A percentile compares a stretch with the other conserved stretches of the same genome.
Evolutionary conservation across 2,888 invertebrate species (phyloP).

Genomic region (Nomada fucata): DNA sequence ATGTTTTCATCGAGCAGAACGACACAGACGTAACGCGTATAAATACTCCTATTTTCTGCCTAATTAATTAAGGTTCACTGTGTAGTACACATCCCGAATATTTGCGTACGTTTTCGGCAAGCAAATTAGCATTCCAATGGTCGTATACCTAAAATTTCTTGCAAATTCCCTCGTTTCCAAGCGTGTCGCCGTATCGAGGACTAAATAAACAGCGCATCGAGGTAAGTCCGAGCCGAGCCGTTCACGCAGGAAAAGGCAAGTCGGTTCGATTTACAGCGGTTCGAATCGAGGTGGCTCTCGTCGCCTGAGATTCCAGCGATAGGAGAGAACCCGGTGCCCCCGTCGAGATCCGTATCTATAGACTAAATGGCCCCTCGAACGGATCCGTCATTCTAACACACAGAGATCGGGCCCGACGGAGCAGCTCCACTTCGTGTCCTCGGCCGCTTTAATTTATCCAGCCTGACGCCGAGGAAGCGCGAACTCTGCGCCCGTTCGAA

Average conservation of each 20-base stretch:
- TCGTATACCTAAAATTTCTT: background rate
- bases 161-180: background rate
- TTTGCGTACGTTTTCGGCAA: background rate
- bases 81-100: no score
- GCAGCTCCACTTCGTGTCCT: constrained; percentile 57
- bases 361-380: constrained; percentile 78
- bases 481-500: constrained; percentile 56
- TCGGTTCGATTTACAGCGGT: constrained; percentile 43
- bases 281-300: constrained; percentile 52
- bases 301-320: constrained; percentile 69
- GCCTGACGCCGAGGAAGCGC: constrained; percentile 68
- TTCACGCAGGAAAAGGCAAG: constrained; percentile 5
- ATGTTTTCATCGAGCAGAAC: no score
- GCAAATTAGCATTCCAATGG: background rate
- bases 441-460: constrained; percentile 79
- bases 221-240: background rate
- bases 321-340: constrained; percentile 61
- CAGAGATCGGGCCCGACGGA: constrained; percentile 54
- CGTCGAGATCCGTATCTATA: constrained; percentile 80
- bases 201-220: constrained; percentile 15
- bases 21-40: no score
- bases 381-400: constrained; percentile 82
- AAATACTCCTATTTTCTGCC: no score
- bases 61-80: no score
- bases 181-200: background rate